These are phyloP conservation scores for Entelurus aequoreus DNA, from an alignment of 2,113 vertebrate genomes.

Conservation along the genomic window DNA sequence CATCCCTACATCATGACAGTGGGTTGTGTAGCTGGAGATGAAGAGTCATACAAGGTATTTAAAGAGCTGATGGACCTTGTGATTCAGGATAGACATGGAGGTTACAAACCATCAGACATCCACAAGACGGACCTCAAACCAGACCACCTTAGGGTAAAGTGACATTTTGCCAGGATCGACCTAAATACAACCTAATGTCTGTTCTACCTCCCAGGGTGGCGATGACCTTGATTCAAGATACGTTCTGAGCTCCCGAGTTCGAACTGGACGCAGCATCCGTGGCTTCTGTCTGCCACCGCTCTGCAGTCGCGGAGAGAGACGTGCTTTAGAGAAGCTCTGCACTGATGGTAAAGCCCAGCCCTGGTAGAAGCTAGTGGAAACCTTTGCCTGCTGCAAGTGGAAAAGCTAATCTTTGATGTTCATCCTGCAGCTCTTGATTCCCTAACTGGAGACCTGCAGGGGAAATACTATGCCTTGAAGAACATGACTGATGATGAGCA, in stretches of 20 bases:
- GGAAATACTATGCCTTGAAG: slow-evolving; percentile 2
- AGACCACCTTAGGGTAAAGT: background rate
- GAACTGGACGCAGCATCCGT: slow-evolving; percentile 7
- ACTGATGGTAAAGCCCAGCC: background rate
- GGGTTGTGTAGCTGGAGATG: slow-evolving; percentile 9
- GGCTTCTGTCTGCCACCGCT: slow-evolving; percentile 6
- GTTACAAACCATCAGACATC: slow-evolving; percentile 4
- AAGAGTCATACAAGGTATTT: slow-evolving; percentile 2
- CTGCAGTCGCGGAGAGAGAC: slow-evolving; percentile 1
- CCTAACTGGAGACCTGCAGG: background rate
- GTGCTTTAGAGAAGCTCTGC: slow-evolving; percentile 2
- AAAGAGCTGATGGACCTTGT: slow-evolving; percentile 8
- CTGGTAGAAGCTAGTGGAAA: background rate
- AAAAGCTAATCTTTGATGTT: background rate
- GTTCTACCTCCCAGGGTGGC: background rate
- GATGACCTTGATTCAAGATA: background rate
- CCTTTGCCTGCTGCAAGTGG: background rate
- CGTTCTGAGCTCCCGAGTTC: slow-evolving; percentile 5
- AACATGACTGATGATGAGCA: background rate
- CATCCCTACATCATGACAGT: slow-evolving; percentile 1
- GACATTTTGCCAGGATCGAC: background rate
- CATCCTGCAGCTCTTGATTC: background rate
- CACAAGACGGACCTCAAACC: slow-evolving; percentile 2
- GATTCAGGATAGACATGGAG: slow-evolving; percentile 7
- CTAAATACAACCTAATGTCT: background rate